Conservation (phyloP, 1,140 invertebrate genomes). For the Goniozus legneri region DNA sequence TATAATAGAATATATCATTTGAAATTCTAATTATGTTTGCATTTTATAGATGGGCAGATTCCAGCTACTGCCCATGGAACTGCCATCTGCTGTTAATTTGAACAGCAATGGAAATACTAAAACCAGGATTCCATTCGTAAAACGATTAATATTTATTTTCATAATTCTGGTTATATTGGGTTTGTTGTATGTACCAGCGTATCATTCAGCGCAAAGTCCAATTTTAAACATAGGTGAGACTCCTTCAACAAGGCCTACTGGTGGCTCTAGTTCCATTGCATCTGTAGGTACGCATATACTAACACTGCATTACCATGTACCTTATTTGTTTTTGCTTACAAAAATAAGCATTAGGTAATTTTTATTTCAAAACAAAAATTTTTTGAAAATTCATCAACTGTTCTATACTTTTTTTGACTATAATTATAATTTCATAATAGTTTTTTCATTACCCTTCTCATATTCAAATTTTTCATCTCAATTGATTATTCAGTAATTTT, state of each 20-base stretch:
- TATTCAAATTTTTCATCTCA: no score
- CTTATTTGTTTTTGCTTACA: neutral
- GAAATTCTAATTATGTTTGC: no score
- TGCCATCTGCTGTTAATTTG: conserved; percentile 30
- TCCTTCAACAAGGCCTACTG: conserved; percentile 32
- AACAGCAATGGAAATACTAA: conserved; percentile 28
- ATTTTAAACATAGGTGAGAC: conserved; percentile 47
- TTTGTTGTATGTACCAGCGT: conserved; percentile 48
- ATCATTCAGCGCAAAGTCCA: conserved; percentile 47
- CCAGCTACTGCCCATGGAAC: conserved; percentile 35
- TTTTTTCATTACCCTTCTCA: no score
- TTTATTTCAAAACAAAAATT: no score
- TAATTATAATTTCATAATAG: no score
- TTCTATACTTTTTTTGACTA: no score
- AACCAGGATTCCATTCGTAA: conserved; percentile 41
- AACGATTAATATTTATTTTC: conserved; percentile 42
- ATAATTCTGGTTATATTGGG: conserved; percentile 40
- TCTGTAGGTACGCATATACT: conserved; percentile 44
- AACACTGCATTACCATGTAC: conserved; percentile 23
- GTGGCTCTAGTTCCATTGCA: conserved; percentile 33
- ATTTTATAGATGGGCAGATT: conserved; percentile 37
- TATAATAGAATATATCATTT: no score
- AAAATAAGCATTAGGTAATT: neutral
- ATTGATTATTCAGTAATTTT: no score
- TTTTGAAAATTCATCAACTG: no score